These are phyloP conservation scores for Platygyra sinensis DNA, from an alignment of 64 coral and sea anemone genomes.

Conservation along the genomic window DNA sequence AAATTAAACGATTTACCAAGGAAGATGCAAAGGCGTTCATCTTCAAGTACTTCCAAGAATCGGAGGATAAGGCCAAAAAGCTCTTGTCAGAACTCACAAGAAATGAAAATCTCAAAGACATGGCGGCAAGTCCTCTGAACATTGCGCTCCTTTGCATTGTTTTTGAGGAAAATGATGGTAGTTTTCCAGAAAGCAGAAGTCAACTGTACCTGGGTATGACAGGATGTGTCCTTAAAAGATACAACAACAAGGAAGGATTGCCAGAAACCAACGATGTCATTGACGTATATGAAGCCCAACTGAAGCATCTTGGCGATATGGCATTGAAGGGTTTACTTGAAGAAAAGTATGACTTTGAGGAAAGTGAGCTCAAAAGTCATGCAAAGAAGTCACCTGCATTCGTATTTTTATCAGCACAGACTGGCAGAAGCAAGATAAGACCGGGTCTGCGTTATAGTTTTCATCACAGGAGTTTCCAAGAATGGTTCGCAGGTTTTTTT, in stretches of 20 bases:
- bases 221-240: not conserved
- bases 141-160: not conserved
- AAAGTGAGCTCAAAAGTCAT: not conserved
- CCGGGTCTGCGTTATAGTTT: not conserved
- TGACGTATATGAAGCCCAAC: not conserved
- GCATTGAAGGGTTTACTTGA: not conserved
- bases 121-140: not conserved
- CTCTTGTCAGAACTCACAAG: fast-evolving
- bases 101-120: not conserved
- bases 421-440: not conserved
- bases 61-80: not conserved
- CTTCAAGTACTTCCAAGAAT: not conserved
- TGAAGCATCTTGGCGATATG: not conserved
- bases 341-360: not conserved
- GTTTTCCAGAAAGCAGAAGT: not conserved
- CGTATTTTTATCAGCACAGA: not conserved
- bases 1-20: not conserved
- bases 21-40: not conserved
- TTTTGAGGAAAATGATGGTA: not conserved
- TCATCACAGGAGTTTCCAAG: not conserved
- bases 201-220: not conserved
- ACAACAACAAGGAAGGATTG: not conserved
- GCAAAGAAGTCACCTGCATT: not conserved
- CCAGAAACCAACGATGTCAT: not conserved
- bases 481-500: not conserved